Conservation (phyloP, 2,797 vertebrate genomes). For the Kryptolebias ocellatus region DNA sequence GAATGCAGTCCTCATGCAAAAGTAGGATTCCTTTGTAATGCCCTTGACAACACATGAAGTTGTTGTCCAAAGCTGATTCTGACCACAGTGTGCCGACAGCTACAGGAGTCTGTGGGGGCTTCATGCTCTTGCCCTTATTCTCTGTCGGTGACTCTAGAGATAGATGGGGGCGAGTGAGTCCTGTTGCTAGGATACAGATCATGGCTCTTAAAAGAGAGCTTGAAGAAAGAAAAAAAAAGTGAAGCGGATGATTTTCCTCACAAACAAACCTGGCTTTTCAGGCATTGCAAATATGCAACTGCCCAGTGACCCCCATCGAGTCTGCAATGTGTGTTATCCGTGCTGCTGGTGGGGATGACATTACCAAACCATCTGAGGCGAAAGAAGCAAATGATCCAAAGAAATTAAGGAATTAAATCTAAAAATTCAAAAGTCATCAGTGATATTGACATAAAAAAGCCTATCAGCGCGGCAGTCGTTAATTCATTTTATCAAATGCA, state of each 20-base stretch:
- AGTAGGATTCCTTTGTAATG: constrained; percentile 4
- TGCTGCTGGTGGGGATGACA: constrained; percentile 9
- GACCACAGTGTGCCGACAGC: constrained; percentile 54
- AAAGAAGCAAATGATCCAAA: constrained; percentile 56
- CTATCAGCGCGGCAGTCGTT: constrained; percentile 58
- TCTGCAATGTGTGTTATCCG: constrained; percentile 24
- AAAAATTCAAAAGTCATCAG: constrained; percentile 59
- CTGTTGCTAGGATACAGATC: constrained; percentile 84
- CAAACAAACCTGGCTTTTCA: constrained; percentile 71
- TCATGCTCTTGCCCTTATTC: constrained; percentile 61
- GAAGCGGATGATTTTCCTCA: constrained; percentile 61
- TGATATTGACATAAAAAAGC: constrained; percentile 59
- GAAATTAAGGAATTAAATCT: constrained; percentile 59
- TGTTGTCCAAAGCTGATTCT: constrained; percentile 30
- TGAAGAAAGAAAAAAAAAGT: constrained; percentile 53
- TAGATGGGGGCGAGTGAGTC: constrained; percentile 61
- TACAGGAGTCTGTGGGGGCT: constrained; percentile 66
- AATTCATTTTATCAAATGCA: constrained; percentile 64
- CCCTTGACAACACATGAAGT: background rate
- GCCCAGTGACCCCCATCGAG: constrained; percentile 63
- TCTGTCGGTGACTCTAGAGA: constrained; percentile 54
- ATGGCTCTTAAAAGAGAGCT: constrained; percentile 69
- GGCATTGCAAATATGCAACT: constrained; percentile 63
- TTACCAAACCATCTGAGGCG: constrained; percentile 20
- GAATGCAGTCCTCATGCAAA: background rate